phyloP scores from a whole-genome alignment of 1,140 invertebrate species.

The Trichoplusia ni region DNA sequence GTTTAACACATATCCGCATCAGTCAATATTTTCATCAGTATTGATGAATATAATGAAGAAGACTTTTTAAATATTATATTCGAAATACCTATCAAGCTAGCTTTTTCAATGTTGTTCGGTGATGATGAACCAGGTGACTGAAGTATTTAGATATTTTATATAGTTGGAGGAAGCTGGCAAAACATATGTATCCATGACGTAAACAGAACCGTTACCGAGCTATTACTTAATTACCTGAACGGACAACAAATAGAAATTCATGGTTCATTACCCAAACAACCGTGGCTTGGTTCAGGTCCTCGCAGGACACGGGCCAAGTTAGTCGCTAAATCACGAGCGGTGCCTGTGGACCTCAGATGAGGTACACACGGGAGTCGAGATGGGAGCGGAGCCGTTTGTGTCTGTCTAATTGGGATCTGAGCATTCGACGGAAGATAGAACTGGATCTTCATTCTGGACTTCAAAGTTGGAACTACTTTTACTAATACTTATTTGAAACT shows the following conservation, averaged over 20 bases:
- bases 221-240: slow-evolving; percentile 75
- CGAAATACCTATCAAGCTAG: no score
- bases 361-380: slow-evolving; percentile 41
- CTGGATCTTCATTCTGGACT: no score
- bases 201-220: slow-evolving; percentile 47
- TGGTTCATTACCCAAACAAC: slow-evolving; percentile 72
- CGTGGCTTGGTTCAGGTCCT: slow-evolving; percentile 52
- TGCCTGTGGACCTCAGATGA: slow-evolving; percentile 55
- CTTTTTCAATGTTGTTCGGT: no score
- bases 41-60: no score
- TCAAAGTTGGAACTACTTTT: no score
- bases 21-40: no score
- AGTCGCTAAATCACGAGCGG: slow-evolving; percentile 68
- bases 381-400: background rate
- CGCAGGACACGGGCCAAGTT: slow-evolving; percentile 69
- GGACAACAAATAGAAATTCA: slow-evolving; percentile 75
- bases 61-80: no score
- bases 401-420: no score
- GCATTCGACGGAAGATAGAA: no score
- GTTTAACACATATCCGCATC: no score
- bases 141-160: background rate
- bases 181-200: slow-evolving; percentile 10
- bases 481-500: no score
- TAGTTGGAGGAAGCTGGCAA: background rate
- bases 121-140: no score